A percentile compares a stretch with the other conserved stretches of the same genome.
Conservation (phyloP, 2,888 invertebrate genomes). For the Microplitis deprimator region DNA sequence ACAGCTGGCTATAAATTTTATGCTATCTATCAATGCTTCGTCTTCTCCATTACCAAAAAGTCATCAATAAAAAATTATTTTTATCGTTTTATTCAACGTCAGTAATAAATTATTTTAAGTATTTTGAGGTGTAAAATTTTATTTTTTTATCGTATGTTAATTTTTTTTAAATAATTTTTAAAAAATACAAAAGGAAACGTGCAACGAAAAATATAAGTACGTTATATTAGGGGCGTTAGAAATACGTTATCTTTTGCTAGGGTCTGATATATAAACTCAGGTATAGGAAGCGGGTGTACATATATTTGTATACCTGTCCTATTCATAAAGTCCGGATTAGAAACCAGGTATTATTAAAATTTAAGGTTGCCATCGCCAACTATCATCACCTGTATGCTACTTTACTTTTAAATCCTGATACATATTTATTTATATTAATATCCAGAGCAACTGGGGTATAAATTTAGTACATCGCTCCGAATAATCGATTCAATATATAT, state of each 20-base stretch:
- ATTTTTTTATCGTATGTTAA: neutral
- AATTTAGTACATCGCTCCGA: no score
- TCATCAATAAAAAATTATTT: neutral
- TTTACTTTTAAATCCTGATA: neutral
- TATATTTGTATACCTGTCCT: neutral
- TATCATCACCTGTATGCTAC: neutral
- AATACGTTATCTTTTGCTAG: neutral
- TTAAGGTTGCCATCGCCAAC: neutral
- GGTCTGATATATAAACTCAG: neutral
- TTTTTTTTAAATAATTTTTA: neutral
- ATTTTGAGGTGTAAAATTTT: neutral
- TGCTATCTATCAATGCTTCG: neutral
- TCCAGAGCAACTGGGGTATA: no score
- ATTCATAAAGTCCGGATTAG: neutral
- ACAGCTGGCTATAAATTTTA: neutral
- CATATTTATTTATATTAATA: neutral
- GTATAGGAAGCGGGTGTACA: neutral
- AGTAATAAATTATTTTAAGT: neutral
- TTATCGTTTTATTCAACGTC: neutral
- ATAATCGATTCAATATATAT: no score
- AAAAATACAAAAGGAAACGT: neutral
- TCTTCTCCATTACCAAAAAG: neutral
- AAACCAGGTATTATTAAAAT: neutral
- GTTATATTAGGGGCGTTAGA: neutral
- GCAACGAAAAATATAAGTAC: neutral